Evolutionary conservation across 1,140 invertebrate genomes (phyloP), one percentile per base, ranked within the genome.

Genomic region (Pseudomyrmex flavicornis): DNA sequence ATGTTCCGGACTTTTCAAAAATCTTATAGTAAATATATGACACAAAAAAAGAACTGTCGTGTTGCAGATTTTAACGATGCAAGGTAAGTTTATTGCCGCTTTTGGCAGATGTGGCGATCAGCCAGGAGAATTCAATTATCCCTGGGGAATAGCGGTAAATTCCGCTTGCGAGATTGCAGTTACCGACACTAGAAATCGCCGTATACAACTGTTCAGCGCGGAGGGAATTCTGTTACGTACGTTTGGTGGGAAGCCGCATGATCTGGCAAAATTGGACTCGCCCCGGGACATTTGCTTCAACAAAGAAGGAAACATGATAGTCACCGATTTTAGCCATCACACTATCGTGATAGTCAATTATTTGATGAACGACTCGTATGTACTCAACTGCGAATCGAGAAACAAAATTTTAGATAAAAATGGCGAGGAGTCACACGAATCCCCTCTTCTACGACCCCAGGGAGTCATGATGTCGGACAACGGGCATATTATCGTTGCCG

Each of bases 321-420:
- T 98, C 10, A 98, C 98, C 0, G 98, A 99, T 93, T 99, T 99
- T 94, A 99, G 99, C 93, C 98, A 98, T 93, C 98, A 99, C 1
- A 93, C 96, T 97, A 10, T 99, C 20, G 94, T 99, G 26, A 95
- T 97, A 68, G 96, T 99, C 50, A 96, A 97, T 86, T 93, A 96
- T 1, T 95, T 96, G 82, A 96, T 98, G 85, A 95, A 96, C 61
- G 96, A 96, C 70, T 97, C 96, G 10, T 93, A 95, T 68, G 95
- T 97, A 84, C 90, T 98, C 68, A 98, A 98, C 93, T 97, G 97
- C 2, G 54, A 58, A 12, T 72, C 54, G 2, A 80, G 59, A 35
- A 35, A 35, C 35, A 35, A 5, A 12, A n/a, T 95, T 12, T 35
- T 95, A 95, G 12, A 95, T 13, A 13, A 7, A 5, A 35, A 46